A percentile compares a stretch with the other conserved stretches of the same genome.
Conservation (phyloP, 1,140 invertebrate species). For the Wiebesia pumilae region DNA sequence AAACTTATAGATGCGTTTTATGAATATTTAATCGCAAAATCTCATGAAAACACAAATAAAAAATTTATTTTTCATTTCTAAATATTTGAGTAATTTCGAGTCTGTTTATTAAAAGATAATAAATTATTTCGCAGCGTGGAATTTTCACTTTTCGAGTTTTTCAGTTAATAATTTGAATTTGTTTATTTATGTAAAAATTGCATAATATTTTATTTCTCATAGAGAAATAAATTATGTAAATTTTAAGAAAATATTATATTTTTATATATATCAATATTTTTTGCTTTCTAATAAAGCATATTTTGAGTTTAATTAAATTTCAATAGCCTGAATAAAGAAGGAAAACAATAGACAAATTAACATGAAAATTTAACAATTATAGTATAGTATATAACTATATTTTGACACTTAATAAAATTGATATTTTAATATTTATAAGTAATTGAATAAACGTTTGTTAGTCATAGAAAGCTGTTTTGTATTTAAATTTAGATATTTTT, state of each 20-base stretch:
- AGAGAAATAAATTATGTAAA: neutral
- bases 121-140: neutral
- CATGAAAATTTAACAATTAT: neutral
- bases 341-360: neutral
- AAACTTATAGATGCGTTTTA: neutral
- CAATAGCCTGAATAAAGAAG: neutral
- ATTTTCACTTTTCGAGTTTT: neutral
- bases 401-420: neutral
- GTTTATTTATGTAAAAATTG: neutral
- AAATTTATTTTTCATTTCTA: neutral
- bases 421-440: neutral
- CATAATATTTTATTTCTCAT: neutral
- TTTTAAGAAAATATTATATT: neutral
- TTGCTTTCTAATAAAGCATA: neutral
- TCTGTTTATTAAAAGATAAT: neutral
- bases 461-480: too few relatives aligned
- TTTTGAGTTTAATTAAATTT: neutral
- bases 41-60: neutral
- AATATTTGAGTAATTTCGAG: neutral
- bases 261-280: neutral
- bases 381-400: neutral
- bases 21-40: slow-evolving; percentile 3
- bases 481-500: too few relatives aligned
- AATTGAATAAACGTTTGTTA: neutral
- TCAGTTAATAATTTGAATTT: neutral